Percentiles rank a stretch among this genome's conserved stretches.
Evolutionary conservation across 2,797 vertebrate species (phyloP).

Genomic region (Bradypus variegatus): DNA sequence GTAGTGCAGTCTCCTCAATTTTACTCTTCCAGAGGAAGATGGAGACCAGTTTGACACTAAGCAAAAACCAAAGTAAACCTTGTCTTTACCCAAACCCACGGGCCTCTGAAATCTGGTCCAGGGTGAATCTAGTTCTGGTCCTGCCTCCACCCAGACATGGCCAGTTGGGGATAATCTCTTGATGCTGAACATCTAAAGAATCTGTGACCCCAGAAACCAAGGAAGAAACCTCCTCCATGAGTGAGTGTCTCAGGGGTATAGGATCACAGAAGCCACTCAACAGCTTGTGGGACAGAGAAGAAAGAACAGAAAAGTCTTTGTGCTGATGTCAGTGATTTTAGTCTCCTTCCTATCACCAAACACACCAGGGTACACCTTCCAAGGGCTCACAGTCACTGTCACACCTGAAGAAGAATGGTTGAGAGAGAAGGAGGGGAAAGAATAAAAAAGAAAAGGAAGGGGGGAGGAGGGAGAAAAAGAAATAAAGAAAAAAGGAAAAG

Average conservation of each 20-base stretch:
- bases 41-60: too few relatives aligned
- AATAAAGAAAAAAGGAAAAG: too few relatives aligned
- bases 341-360: background rate
- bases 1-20: background rate
- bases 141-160: background rate
- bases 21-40: too few relatives aligned
- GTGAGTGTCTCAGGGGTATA: background rate
- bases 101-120: background rate
- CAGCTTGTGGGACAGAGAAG: accelerated
- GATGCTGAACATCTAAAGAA: background rate
- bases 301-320: background rate
- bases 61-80: too few relatives aligned
- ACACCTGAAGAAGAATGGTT: background rate
- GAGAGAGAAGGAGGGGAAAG: background rate
- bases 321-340: accelerated
- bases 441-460: background rate
- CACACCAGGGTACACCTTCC: background rate
- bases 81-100: too few relatives aligned
- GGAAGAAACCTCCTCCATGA: background rate
- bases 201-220: background rate
- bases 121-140: background rate
- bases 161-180: too few relatives aligned
- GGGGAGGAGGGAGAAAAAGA: too few relatives aligned
- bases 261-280: background rate
- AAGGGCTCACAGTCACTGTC: background rate